Conservation (phyloP, 2,113 vertebrate genomes). For the Xyliphius kryptos region DNA sequence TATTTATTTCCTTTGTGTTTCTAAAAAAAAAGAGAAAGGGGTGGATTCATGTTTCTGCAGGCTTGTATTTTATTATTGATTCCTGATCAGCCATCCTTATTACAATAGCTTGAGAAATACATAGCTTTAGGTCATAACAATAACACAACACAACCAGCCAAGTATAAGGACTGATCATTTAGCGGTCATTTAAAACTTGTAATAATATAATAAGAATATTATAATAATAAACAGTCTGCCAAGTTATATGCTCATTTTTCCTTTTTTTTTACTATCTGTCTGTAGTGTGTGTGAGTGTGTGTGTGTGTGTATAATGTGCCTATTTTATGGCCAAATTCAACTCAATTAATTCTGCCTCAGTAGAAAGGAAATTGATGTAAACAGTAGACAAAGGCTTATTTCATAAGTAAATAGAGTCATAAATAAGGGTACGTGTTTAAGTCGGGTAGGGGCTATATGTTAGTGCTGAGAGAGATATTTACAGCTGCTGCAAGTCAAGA, state of each 20-base stretch:
- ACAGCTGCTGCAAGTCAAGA: conserved; percentile 39
- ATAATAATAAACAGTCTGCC: too few species aligned
- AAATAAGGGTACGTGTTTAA: conserved; percentile 59
- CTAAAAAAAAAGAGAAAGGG: too few species aligned
- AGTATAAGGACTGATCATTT: too few species aligned
- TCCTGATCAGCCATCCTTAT: background rate
- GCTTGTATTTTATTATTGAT: background rate
- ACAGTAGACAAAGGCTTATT: conserved; percentile 63
- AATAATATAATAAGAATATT: too few species aligned
- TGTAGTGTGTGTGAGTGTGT: conserved; percentile 7
- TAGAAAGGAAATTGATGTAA: conserved; percentile 45
- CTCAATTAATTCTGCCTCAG: conserved; percentile 17
- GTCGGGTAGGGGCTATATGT: conserved; percentile 41
- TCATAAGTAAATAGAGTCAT: conserved; percentile 65
- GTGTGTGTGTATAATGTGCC: conserved; percentile 17
- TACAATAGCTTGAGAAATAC: background rate
- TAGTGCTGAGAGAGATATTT: conserved; percentile 45
- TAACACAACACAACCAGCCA: too few species aligned
- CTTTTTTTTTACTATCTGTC: too few species aligned
- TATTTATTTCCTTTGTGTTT: too few species aligned
- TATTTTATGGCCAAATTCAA: too few species aligned
- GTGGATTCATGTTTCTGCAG: background rate
- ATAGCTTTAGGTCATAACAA: background rate
- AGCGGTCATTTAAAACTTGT: too few species aligned
- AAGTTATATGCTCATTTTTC: too few species aligned